phyloP scores from a whole-genome alignment of 2,797 vertebrate genomes.

The Hoplostethus atlanticus region DNA sequence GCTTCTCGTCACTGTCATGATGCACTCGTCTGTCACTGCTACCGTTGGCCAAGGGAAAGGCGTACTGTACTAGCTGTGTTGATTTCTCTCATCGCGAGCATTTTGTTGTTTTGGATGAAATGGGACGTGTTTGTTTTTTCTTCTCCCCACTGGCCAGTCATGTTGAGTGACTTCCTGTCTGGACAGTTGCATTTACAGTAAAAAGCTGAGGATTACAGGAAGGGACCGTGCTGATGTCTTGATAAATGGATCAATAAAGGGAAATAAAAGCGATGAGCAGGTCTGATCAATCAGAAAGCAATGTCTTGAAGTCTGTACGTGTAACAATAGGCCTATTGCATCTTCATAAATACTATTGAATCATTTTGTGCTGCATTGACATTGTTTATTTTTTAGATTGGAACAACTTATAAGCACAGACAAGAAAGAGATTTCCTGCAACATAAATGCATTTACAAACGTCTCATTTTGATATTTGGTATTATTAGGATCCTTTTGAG shows the following conservation, averaged over 20 bases:
- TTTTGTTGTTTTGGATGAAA: conserved; percentile 36
- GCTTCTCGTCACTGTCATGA: conserved; percentile 44
- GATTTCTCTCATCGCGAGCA: conserved; percentile 28
- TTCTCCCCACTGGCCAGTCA: conserved; percentile 34
- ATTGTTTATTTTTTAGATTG: background rate
- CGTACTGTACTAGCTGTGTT: conserved; percentile 35
- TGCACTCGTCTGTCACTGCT: conserved; percentile 52
- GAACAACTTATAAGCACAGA: background rate
- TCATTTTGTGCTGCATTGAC: conserved; percentile 6
- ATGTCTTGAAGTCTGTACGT: background rate
- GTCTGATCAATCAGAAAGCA: conserved; percentile 19
- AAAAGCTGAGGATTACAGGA: conserved; percentile 28
- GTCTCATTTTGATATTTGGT: conserved; percentile 1
- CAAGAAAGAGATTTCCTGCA: background rate
- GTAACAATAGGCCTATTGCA: too few species aligned
- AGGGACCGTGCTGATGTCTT: conserved; percentile 48
- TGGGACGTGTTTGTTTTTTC: conserved; percentile 27
- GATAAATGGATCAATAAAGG: conserved; percentile 70
- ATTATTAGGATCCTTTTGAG: background rate
- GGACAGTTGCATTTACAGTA: conserved; percentile 26
- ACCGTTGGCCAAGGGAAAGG: conserved; percentile 40
- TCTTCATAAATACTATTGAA: background rate
- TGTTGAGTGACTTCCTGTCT: conserved; percentile 38
- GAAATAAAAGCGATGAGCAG: conserved; percentile 48
- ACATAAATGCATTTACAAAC: background rate